These are phyloP conservation scores for Sminthurinus signatus DNA, from an alignment of 1,140 invertebrate genomes.

Conservation along the genomic window DNA sequence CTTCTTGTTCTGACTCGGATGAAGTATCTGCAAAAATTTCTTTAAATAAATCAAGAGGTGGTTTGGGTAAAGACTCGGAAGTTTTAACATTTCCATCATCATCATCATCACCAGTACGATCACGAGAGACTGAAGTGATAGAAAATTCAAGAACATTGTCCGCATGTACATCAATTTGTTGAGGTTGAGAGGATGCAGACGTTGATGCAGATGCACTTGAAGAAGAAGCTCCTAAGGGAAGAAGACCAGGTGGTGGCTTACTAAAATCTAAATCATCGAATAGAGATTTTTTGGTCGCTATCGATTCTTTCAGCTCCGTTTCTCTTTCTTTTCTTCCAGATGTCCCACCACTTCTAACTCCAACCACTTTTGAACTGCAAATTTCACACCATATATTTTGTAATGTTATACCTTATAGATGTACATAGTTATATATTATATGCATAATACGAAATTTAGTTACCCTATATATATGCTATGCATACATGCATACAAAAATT, in stretches of 20 bases:
- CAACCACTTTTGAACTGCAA: slow-evolving; percentile 37
- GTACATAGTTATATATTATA: too few relatives aligned
- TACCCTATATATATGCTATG: too few relatives aligned
- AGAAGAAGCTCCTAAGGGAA: slow-evolving; percentile 10
- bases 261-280: slow-evolving; percentile 40
- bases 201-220: neutral
- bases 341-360: slow-evolving; percentile 15
- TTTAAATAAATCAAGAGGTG: slow-evolving; percentile 37
- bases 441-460: too few relatives aligned
- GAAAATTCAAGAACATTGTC: too few relatives aligned
- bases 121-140: too few relatives aligned
- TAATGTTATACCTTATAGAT: neutral
- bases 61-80: too few relatives aligned
- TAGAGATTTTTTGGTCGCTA: slow-evolving; percentile 32
- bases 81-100: too few relatives aligned
- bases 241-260: slow-evolving; percentile 38
- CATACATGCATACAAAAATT: too few relatives aligned
- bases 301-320: neutral
- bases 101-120: too few relatives aligned
- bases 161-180: neutral
- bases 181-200: neutral
- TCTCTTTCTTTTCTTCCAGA: neutral
- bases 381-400: neutral
- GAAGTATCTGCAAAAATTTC: slow-evolving; percentile 40
- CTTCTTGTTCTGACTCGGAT: slow-evolving; percentile 35